Evolutionary conservation across 2,113 vertebrate species (phyloP), one percentile per base, ranked within the genome.

Genomic region (Chitala chitala): DNA sequence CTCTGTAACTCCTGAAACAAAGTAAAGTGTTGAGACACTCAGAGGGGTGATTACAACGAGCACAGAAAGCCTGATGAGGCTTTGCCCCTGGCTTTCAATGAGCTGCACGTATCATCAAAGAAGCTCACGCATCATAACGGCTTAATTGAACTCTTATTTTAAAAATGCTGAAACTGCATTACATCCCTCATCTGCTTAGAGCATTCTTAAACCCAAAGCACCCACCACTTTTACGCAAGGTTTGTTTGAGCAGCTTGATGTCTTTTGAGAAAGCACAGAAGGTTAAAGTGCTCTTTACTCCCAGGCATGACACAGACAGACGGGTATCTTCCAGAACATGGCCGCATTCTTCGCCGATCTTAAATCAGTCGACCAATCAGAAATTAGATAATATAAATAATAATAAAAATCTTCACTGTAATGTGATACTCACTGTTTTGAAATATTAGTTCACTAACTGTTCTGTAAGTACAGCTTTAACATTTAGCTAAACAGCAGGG

Each of bases 131-230:
- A 63, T 33, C 59, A 63, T 38, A 63, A 33, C 59, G 38, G 38
- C 38, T 63, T 63, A 63, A 63, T 63, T 63, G 17, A 63, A 63
- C 10, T 29, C 31, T 38, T 63, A 17, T 33, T 63, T 38, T n/a
- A 63, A 63, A 63, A 63, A 36, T 0, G 59, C 59, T 63, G 59
- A 63, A 63, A 63, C 38, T 29, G 59, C 59, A 63, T 63, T 63
- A 63, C 33, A 20, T 36, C 59, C 33, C n/a, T 63, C 38, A 33
- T 15, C 59, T 63, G 59, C 31, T 29, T 36, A 8, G 38, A 29
- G 31, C 20, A 63, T 36, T 63, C 59, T 33, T 63, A 36, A 29
- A 63, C 38, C 59, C 59, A 63, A 13, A 63, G 59, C 59, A 63
- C 15, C 59, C 38, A 36, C 33, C 59, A 63, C 33, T 38, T 63